Evolutionary conservation across 2,113 vertebrate genomes (phyloP), one percentile per base, ranked within the genome.

Genomic region (Osmerus mordax): DNA sequence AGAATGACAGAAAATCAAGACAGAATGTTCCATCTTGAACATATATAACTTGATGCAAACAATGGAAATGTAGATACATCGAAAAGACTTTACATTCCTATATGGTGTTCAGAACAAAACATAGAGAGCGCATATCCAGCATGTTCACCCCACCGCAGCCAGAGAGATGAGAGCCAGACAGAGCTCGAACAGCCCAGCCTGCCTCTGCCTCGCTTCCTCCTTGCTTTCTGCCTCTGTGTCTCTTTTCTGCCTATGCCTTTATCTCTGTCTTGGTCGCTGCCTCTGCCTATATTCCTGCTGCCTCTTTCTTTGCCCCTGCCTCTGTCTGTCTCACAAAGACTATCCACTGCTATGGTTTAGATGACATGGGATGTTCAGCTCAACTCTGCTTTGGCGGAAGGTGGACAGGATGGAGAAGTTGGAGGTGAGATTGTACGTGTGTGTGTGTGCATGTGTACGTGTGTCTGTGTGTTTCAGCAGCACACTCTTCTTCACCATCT

Each of bases 91-190:
- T 5, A 47, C 41, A 47, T 47, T 47, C 41, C 7, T 11, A 47
- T 47, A 47, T 12, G 41, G 7, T 7, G 41, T 47, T 47, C 9
- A 64, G 32, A 36, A 64, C 25, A 64, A 56, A 64, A 18, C 61
- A 36, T 18, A 64, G 25, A 64, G 41, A 47, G 9, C 0, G 9
- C 41, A 73, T 65, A 71, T 69, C 70, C 66, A 73, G 58, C 69
- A 36, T 80, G 41, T 76, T 61, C 71, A 73, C 65, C 78, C 73
- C 69, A 60, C 52, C 63, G 62, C 67, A 75, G 75, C 67, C 55
- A 82, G 76, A 74, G 65, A 61, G 74, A 81, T 79, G 69, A 81
- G 74, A 77, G 75, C 54, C 47, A 55, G 36, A 1, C 9, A 19
- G 41, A 76, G 68, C 71, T 72, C 73, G 72, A 71, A 78, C 79